Percentiles rank a stretch among this genome's conserved stretches.
These are phyloP conservation scores for Carassius auratus DNA, from an alignment of 2,113 vertebrate genomes.

Conservation along the genomic window DNA sequence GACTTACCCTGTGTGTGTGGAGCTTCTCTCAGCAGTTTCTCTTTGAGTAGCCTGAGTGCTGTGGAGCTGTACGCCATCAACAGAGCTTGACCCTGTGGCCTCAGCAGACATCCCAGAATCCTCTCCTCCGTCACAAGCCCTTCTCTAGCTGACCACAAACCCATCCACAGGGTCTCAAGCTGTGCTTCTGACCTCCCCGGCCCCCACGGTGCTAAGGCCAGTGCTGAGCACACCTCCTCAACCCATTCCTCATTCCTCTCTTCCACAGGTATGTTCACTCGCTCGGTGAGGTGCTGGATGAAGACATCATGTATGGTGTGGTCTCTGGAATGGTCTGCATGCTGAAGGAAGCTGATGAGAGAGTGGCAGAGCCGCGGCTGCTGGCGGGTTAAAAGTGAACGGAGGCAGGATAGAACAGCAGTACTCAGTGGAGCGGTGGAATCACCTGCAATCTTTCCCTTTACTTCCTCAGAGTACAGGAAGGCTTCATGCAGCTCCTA, in stretches of 20 bases:
- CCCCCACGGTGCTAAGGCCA: conserved; percentile 80
- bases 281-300: conserved; percentile 79
- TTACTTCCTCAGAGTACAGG: conserved; percentile 61
- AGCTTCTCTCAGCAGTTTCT: conserved; percentile 71
- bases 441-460: conserved; percentile 56
- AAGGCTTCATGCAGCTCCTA: conserved; percentile 87
- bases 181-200: conserved; percentile 67
- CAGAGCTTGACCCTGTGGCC: conserved; percentile 73
- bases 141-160: conserved; percentile 80
- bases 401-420: conserved; percentile 77
- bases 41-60: conserved; percentile 78
- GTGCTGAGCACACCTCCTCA: conserved; percentile 78
- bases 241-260: conserved; percentile 60
- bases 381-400: conserved; percentile 75
- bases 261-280: conserved; percentile 62
- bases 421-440: conserved; percentile 67
- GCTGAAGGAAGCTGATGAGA: conserved; percentile 82
- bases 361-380: conserved; percentile 79
- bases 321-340: conserved; percentile 34
- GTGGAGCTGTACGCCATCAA: conserved; percentile 79
- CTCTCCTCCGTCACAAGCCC: conserved; percentile 80
- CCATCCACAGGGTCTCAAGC: conserved; percentile 80
- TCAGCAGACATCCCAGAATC: conserved; percentile 83
- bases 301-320: conserved; percentile 78
- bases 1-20: conserved; percentile 77